phyloP scores from a whole-genome alignment of 2,113 vertebrate genomes.

The Nerophis lumbriciformis region DNA sequence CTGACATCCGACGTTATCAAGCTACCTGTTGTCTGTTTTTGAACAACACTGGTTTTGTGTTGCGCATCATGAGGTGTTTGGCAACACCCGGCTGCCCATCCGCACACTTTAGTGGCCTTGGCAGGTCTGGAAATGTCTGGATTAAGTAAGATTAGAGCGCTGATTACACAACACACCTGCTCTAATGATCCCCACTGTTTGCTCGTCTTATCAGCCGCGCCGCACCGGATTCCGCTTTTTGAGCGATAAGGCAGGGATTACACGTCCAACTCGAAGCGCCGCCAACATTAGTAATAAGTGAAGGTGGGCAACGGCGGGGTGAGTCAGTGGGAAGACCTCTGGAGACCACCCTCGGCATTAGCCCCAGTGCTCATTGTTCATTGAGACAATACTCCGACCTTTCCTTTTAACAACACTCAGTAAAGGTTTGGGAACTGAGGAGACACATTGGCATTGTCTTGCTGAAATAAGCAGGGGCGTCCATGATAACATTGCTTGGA shows the following conservation, averaged over 20 bases:
- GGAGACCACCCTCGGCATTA: slow-evolving; percentile 60
- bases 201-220: slow-evolving; percentile 74
- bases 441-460: slow-evolving; percentile 31
- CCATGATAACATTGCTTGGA: too few relatives aligned
- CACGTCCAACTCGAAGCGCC: slow-evolving; percentile 20
- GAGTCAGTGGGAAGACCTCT: slow-evolving; percentile 54
- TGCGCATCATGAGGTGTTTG: slow-evolving; percentile 13
- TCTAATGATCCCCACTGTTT: slow-evolving; percentile 80
- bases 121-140: slow-evolving; percentile 68
- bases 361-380: slow-evolving; percentile 63
- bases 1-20: too few relatives aligned
- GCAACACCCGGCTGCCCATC: slow-evolving; percentile 30
- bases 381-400: slow-evolving; percentile 62
- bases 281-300: slow-evolving; percentile 16
- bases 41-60: slow-evolving; percentile 42
- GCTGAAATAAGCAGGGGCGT: too few relatives aligned
- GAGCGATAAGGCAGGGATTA: slow-evolving; percentile 65
- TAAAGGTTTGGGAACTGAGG: neutral
- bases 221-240: slow-evolving; percentile 69
- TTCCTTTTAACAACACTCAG: too few relatives aligned
- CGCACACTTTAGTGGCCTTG: slow-evolving; percentile 40
- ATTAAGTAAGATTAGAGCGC: slow-evolving; percentile 74
- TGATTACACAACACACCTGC: slow-evolving; percentile 80
- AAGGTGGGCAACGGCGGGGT: slow-evolving; percentile 12
- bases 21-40: too few relatives aligned